Evolutionary conservation across 2,113 vertebrate species (phyloP).

Genomic region (Aphelocoma coerulescens): DNA sequence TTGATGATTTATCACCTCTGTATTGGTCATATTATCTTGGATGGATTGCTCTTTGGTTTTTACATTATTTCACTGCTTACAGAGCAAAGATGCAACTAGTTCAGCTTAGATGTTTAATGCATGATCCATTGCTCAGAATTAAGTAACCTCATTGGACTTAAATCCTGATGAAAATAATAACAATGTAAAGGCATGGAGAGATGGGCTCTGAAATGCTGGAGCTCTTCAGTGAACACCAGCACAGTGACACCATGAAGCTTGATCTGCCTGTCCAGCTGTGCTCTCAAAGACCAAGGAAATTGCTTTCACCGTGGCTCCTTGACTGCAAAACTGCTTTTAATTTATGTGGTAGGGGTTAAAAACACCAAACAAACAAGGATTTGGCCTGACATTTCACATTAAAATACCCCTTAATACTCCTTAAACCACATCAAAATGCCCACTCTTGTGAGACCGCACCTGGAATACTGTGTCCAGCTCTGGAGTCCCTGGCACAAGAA

Average conservation of each 20-base stretch:
- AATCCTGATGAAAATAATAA: neutral
- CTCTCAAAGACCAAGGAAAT: neutral
- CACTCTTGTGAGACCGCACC: neutral
- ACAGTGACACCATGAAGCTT: neutral
- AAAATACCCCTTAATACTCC: neutral
- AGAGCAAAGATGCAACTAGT: neutral
- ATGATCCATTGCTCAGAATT: neutral
- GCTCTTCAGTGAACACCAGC: neutral
- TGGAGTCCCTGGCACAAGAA: neutral
- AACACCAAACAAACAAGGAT: neutral
- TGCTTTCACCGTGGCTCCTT: accelerated
- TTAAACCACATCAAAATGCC: neutral
- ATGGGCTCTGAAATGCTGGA: neutral
- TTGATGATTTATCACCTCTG: neutral
- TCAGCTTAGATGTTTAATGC: neutral
- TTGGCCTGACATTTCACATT: neutral
- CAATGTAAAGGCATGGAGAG: neutral
- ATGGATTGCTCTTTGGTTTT: neutral
- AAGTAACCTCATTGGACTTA: neutral
- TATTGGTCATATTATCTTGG: neutral
- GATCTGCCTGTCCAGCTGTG: neutral
- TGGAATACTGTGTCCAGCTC: neutral
- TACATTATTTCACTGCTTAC: neutral
- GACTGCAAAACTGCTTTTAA: neutral
- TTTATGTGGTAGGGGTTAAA: neutral